A percentile compares a stretch with the other conserved stretches of the same genome.
Conservation (phyloP, 2,113 vertebrate genomes). For the Astatoreochromis straeleni region DNA sequence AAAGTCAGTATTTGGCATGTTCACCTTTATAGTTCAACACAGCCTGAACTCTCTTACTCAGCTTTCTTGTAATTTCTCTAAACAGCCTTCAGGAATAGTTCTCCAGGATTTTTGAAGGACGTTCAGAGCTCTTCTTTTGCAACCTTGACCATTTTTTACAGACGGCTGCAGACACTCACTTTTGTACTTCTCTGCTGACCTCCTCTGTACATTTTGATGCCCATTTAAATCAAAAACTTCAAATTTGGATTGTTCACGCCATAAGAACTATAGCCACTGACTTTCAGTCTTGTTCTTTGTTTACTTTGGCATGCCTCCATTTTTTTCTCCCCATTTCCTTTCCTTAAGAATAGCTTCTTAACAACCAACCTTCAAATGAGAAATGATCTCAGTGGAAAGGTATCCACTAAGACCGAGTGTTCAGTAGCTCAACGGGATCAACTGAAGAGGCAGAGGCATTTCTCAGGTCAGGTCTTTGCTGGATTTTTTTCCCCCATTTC, state of each 20-base stretch:
- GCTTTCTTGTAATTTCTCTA: not conserved
- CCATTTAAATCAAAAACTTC: not conserved
- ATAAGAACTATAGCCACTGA: not conserved
- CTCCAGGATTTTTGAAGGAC: not conserved
- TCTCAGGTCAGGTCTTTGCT: not conserved
- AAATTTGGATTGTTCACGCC: not conserved
- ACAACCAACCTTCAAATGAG: not conserved
- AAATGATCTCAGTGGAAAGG: not conserved
- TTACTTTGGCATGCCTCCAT: not conserved
- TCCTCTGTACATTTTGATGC: not conserved
- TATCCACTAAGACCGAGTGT: not conserved
- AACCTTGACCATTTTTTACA: not conserved
- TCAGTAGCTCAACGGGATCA: not conserved
- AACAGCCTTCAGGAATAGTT: not conserved
- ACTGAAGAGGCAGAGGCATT: not conserved
- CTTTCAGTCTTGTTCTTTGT: not conserved
- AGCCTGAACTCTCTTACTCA: not conserved
- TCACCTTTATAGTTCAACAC: not conserved
- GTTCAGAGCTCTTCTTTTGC: not conserved
- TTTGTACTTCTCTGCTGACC: not conserved
- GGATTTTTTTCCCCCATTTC: accelerated
- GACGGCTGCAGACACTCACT: not conserved
- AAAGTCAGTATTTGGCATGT: not conserved
- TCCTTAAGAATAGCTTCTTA: not conserved
- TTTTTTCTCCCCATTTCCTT: not conserved